phyloP scores from a whole-genome alignment of 2,888 invertebrate genomes.

The Limnephilus lunatus region DNA sequence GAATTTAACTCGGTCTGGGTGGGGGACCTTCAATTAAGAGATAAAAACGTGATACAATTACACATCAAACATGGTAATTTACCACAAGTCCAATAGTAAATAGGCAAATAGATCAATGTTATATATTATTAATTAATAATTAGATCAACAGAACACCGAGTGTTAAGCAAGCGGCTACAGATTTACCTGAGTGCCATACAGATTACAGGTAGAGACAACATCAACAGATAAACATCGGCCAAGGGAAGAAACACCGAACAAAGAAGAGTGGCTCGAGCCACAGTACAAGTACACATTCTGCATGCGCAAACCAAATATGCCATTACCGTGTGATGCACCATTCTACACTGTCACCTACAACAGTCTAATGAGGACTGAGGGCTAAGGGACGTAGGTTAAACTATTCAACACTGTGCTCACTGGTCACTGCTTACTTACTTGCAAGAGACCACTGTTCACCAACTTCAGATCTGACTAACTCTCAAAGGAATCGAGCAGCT shows the following conservation, averaged over 20 bases:
- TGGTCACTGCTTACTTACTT: slow-evolving; percentile 4
- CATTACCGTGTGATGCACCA: slow-evolving; percentile 64
- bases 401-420: background rate
- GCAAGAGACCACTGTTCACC: background rate
- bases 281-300: slow-evolving; percentile 45
- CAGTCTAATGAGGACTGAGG: background rate
- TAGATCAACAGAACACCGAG: slow-evolving; percentile 60
- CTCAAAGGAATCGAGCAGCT: background rate
- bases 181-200: slow-evolving; percentile 43
- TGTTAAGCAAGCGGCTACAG: slow-evolving; percentile 64
- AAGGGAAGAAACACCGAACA: slow-evolving; percentile 61
- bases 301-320: slow-evolving; percentile 64
- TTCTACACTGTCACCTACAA: slow-evolving; percentile 59
- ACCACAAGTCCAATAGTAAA: background rate
- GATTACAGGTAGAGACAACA: slow-evolving; percentile 60
- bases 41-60: slow-evolving; percentile 72
- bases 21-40: slow-evolving; percentile 81
- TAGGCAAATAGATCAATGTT: slow-evolving; percentile 29
- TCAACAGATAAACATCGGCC: slow-evolving; percentile 55
- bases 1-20: slow-evolving; percentile 80
- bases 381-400: background rate
- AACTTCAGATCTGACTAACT: background rate
- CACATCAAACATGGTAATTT: slow-evolving; percentile 54
- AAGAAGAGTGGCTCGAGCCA: slow-evolving; percentile 17
- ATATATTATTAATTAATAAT: background rate